These are phyloP conservation scores for Danaus plexippus DNA, from an alignment of 1,140 invertebrate genomes.

Conservation along the genomic window DNA sequence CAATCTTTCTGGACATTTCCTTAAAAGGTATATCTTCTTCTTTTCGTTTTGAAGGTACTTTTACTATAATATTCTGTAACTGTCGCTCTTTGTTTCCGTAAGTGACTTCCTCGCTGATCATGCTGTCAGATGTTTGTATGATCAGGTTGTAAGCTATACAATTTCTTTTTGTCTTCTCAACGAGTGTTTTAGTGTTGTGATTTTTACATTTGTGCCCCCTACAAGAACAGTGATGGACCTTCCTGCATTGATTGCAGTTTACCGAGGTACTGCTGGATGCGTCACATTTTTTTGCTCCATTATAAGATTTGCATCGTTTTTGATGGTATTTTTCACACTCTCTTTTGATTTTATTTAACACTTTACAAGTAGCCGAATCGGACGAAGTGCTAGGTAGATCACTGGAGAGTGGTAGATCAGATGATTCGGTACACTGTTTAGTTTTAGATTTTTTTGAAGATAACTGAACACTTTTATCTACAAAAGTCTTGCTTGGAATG, in stretches of 20 bases:
- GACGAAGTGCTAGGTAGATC: conserved; percentile 46
- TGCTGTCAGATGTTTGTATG: conserved; percentile 62
- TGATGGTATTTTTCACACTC: conserved; percentile 61
- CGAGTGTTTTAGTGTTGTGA: conserved; percentile 32
- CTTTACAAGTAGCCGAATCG: conserved; percentile 50
- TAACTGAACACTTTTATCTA: conserved; percentile 46
- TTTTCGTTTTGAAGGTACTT: conserved; percentile 45
- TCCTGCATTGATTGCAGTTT: conserved; percentile 45
- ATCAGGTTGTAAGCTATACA: conserved; percentile 66
- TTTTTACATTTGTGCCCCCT: conserved; percentile 42
- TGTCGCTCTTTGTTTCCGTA: conserved; percentile 25
- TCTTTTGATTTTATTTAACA: conserved; percentile 54
- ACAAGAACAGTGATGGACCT: conserved; percentile 39
- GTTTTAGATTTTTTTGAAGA: conserved; percentile 30
- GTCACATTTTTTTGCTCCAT: conserved; percentile 34
- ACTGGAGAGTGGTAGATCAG: conserved; percentile 41
- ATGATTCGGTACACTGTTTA: conserved; percentile 34
- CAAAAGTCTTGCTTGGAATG: conserved; percentile 21
- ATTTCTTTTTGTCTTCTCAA: conserved; percentile 52
- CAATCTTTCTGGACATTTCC: conserved; percentile 41
- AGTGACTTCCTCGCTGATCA: conserved; percentile 43
- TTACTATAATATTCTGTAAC: conserved; percentile 57
- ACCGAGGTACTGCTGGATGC: conserved; percentile 48
- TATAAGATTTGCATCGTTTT: conserved; percentile 42
- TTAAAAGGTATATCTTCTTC: conserved; percentile 41